A percentile compares a stretch with the other conserved stretches of the same genome.
These are phyloP conservation scores for Synanthedon tipuliformis DNA, from an alignment of 2,888 invertebrate species.

Conservation along the genomic window DNA sequence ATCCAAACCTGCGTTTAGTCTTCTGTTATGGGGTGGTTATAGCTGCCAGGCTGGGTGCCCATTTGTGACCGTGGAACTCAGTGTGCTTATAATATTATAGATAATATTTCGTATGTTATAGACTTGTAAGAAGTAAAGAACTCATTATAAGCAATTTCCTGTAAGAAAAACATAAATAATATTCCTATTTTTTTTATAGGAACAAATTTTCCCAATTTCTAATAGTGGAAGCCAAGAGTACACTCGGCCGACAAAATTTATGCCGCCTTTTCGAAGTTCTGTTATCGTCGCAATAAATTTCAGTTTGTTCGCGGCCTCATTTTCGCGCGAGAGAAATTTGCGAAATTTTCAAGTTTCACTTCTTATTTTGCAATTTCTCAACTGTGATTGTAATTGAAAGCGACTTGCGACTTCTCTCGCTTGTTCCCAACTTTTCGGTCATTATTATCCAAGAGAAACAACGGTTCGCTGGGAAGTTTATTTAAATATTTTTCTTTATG, in stretches of 20 bases:
- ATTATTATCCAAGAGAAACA: not conserved
- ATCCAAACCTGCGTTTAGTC: too few species aligned
- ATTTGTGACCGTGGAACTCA: too few species aligned
- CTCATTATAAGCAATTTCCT: too few species aligned
- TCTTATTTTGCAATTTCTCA: slow-evolving; percentile 20
- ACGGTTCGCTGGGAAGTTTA: not conserved
- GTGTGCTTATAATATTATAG: too few species aligned
- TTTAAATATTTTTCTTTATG: not conserved
- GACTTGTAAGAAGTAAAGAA: too few species aligned
- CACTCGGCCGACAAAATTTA: slow-evolving; percentile 36
- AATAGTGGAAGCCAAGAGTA: slow-evolving; percentile 25
- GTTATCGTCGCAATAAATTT: slow-evolving; percentile 58
- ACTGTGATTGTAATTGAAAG: slow-evolving; percentile 36
- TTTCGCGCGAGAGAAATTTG: slow-evolving; percentile 13
- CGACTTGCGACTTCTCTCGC: slow-evolving; percentile 16
- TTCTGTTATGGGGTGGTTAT: too few species aligned
- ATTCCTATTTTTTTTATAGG: slow-evolving; percentile 1
- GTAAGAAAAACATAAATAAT: too few species aligned
- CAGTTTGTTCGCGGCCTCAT: slow-evolving; percentile 37
- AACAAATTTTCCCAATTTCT: slow-evolving; percentile 8
- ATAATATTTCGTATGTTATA: too few species aligned
- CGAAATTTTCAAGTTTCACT: slow-evolving; percentile 2
- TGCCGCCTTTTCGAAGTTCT: slow-evolving; percentile 50
- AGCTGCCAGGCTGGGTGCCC: too few species aligned
- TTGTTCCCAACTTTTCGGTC: not conserved